Conservation (phyloP, 2,113 vertebrate species). For the Trinectes maculatus region DNA sequence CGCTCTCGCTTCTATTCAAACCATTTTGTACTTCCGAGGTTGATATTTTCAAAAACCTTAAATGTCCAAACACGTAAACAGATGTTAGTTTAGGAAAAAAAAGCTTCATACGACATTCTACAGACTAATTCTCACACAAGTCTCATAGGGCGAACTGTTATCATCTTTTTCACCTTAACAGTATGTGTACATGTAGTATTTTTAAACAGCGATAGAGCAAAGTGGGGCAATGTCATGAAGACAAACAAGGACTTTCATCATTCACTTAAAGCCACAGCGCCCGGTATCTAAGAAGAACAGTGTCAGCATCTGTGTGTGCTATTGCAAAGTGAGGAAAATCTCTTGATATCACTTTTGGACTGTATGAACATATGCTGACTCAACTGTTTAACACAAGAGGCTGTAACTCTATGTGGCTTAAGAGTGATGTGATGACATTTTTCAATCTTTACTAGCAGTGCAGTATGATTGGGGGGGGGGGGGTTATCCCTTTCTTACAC, state of each 20-base stretch:
- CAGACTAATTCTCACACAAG: background rate
- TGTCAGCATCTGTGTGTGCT: background rate
- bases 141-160: background rate
- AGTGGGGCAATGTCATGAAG: background rate
- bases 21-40: too few relatives aligned
- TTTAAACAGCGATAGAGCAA: background rate
- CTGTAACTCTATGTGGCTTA: conserved; percentile 2
- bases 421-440: background rate
- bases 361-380: background rate
- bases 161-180: background rate
- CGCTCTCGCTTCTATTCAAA: too few relatives aligned
- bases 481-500: background rate
- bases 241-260: background rate
- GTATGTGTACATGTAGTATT: background rate
- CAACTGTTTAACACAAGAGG: conserved; percentile 6
- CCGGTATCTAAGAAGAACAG: background rate
- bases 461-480: background rate
- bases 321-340: background rate
- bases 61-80: background rate
- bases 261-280: background rate
- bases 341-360: background rate
- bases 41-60: background rate
- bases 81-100: background rate
- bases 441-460: background rate
- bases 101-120: background rate